phyloP scores from a whole-genome alignment of 2,113 vertebrate species.

The Clupea harengus region DNA sequence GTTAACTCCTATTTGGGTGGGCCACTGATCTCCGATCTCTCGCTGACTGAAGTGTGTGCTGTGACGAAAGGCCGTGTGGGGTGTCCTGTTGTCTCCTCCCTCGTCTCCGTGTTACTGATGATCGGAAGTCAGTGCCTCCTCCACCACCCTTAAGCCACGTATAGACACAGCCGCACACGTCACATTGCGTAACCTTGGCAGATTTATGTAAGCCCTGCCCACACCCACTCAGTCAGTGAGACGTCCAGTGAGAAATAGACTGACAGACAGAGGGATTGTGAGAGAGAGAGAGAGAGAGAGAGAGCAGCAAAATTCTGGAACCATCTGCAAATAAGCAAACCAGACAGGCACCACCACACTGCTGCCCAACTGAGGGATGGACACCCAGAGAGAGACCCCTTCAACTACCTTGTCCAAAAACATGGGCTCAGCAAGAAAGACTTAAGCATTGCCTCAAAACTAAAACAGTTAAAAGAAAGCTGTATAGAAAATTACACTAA shows the following conservation, averaged over 20 bases:
- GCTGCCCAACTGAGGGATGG: too few species aligned
- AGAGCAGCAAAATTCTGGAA: too few species aligned
- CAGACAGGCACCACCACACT: too few species aligned
- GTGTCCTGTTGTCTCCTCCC: neutral
- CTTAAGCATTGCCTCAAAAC: too few species aligned
- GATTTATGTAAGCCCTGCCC: neutral
- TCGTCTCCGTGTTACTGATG: neutral
- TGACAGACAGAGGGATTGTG: conserved; percentile 1
- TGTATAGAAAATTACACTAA: too few species aligned
- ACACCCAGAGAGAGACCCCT: too few species aligned
- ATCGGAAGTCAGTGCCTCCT: neutral
- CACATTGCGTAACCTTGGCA: neutral
- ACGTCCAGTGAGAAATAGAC: neutral
- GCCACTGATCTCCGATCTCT: too few species aligned
- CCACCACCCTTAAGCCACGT: neutral
- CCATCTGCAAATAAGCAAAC: too few species aligned
- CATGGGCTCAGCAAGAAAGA: too few species aligned
- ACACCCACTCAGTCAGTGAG: neutral
- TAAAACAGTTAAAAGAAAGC: too few species aligned
- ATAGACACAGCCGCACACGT: neutral
- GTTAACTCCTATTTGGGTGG: too few species aligned
- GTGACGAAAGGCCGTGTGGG: neutral
- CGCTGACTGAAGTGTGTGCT: neutral
- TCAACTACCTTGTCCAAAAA: too few species aligned
- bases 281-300: conserved; percentile 29